Percentiles rank a stretch among this genome's conserved stretches.
Evolutionary conservation across 2,888 invertebrate genomes (phyloP).

Genomic region (Campoletis raptor): DNA sequence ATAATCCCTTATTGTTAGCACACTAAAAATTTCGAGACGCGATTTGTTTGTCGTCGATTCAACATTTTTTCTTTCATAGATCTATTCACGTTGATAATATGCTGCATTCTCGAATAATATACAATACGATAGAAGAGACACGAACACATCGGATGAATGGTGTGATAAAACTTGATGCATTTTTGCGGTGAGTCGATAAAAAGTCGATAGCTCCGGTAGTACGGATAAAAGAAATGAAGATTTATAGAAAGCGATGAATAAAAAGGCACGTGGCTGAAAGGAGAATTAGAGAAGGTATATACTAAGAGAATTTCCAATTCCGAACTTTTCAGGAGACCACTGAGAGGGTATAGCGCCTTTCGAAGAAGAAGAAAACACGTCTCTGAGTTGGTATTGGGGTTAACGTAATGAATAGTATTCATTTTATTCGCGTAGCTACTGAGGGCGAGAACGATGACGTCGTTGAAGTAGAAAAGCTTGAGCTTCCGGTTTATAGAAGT

Average conservation of each 20-base stretch:
- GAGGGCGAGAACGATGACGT: conserved; percentile 51
- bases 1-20: neutral
- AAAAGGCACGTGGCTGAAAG: conserved; percentile 29
- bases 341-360: neutral
- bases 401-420: conserved; percentile 82
- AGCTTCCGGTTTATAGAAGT: conserved; percentile 19
- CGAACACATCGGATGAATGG: conserved; percentile 6
- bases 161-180: conserved; percentile 26
- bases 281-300: conserved; percentile 57
- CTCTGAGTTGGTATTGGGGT: conserved; percentile 60
- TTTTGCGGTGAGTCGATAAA: conserved; percentile 4
- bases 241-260: neutral
- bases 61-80: neutral
- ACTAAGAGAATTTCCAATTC: conserved; percentile 80
- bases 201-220: conserved; percentile 10
- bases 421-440: conserved; percentile 77
- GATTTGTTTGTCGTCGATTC: neutral
- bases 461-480: conserved; percentile 31
- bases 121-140: neutral
- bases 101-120: conserved; percentile 2
- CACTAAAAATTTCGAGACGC: neutral
- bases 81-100: conserved; percentile 1
- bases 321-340: conserved; percentile 74
- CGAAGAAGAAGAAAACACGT: neutral
- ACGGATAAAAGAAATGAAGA: conserved; percentile 7